Evolutionary conservation across 2,797 vertebrate genomes (phyloP).

Genomic region (Apodemus agrarius): DNA sequence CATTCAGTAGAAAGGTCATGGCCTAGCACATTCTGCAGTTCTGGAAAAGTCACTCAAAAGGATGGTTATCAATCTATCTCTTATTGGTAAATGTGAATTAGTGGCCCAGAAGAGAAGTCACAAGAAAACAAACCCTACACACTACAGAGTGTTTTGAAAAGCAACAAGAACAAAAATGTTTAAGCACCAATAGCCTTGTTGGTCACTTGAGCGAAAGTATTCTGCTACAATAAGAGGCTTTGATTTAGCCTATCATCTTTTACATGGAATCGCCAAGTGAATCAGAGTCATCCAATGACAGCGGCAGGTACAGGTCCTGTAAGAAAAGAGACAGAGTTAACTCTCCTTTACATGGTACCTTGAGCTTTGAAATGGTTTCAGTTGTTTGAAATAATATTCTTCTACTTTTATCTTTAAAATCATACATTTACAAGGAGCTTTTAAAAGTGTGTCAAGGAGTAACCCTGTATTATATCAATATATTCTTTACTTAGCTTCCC

Average conservation of each 20-base stretch:
- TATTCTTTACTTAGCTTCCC: background rate
- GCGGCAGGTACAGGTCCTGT: slow-evolving; percentile 97
- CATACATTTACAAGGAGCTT: slow-evolving; percentile 27
- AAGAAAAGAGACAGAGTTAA: slow-evolving; percentile 86
- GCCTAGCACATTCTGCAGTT: slow-evolving; percentile 75
- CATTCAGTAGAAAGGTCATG: slow-evolving; percentile 74
- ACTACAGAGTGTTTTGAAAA: slow-evolving; percentile 84
- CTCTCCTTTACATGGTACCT: slow-evolving; percentile 58
- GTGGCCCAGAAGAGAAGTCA: slow-evolving; percentile 89
- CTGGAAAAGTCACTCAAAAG: slow-evolving; percentile 77
- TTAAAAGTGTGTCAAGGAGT: background rate
- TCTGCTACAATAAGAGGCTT: slow-evolving; percentile 80
- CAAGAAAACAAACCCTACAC: slow-evolving; percentile 86
- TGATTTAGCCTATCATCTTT: slow-evolving; percentile 79
- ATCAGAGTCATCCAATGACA: slow-evolving; percentile 98
- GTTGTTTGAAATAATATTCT: slow-evolving; percentile 9
- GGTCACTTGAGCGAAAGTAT: slow-evolving; percentile 82
- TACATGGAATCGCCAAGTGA: slow-evolving; percentile 98
- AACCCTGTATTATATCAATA: background rate
- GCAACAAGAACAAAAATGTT: slow-evolving; percentile 75
- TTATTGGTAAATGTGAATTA: slow-evolving; percentile 86
- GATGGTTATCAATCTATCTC: slow-evolving; percentile 89
- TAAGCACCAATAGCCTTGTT: slow-evolving; percentile 89
- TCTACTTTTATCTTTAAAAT: slow-evolving; percentile 56
- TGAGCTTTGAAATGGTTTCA: slow-evolving; percentile 20